Base-by-base conservation (phyloP, 2,888 invertebrate genomes). In the Drosophila mettleri region DNA sequence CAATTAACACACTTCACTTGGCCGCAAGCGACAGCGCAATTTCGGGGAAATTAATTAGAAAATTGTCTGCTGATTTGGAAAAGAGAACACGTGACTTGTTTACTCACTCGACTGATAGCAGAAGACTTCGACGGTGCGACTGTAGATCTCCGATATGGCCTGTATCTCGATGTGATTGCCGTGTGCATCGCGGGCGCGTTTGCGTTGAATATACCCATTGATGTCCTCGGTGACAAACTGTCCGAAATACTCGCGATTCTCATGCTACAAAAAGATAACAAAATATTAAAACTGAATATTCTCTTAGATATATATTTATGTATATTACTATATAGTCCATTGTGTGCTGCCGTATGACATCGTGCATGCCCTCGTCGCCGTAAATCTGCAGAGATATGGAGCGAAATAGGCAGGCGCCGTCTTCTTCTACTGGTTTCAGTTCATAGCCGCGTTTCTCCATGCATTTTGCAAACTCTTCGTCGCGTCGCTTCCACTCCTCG, bases 151-250 rank as follows among this genome's bases (percentile, higher is more conserved):
- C 60, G 96, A 96, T 93, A 98, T 95, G 22, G 97, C 97, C 92
- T 97, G 97, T 90, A 98, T 96, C 93, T 98, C 98, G 79, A 97
- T 94, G 90, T 98, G 97, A 92, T 98, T 98, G 46, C 98, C 98
- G 91, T 97, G 97, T 27, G 96, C 96, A 90, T 95, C 94, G 86
- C 95, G 95, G 82, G 94, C 93, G 22, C 97, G 94, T 92, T 98
- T 98, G 38, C 98, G 94, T 80, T 94, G 94, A 24, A 98, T 94
- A 89, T 98, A 98, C 38, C 95, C 95, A 69, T 94, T 95, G 89
- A 97, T 97, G 92, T 97, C 97, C 92, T 98, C 98, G 0, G 97
- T 97, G 41, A 98, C 95, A 92, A 97, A 98, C 80, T 97, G 96
- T 22, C 95, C 95, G 91, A 96, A 98, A 89, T 96, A 97, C 90